Percentiles rank a stretch among this genome's conserved stretches.
Conservation (phyloP, 2,888 invertebrate genomes). For the Melipona beecheii region DNA sequence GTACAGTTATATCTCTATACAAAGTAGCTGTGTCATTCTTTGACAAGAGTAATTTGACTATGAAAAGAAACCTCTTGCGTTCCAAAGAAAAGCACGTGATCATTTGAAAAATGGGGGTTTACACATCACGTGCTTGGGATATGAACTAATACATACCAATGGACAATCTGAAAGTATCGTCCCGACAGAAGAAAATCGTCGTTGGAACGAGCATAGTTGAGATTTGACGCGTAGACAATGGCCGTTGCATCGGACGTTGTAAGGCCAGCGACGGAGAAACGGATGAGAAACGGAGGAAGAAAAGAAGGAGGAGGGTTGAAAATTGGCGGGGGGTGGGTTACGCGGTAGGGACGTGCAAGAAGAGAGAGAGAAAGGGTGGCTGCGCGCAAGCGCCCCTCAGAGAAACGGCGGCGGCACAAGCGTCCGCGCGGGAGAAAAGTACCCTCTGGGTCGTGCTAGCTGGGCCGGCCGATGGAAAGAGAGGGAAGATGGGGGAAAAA, state of each 20-base stretch:
- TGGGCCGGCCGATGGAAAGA: slow-evolving; percentile 43
- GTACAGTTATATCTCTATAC: too few species aligned
- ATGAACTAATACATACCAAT: neutral
- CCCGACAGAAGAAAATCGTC: neutral
- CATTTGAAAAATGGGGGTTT: too few species aligned
- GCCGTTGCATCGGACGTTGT: slow-evolving; percentile 72
- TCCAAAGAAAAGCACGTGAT: too few species aligned
- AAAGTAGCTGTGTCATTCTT: too few species aligned
- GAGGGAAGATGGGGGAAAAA: slow-evolving; percentile 38
- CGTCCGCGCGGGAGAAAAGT: slow-evolving; percentile 68
- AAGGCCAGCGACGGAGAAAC: slow-evolving; percentile 15
- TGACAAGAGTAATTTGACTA: too few species aligned
- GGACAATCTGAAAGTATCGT: neutral
- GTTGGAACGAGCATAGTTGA: slow-evolving; percentile 68
- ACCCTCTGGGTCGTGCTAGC: slow-evolving; percentile 61
- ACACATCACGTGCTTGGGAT: too few species aligned
- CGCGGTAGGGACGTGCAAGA: slow-evolving; percentile 4
- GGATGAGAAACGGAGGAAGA: slow-evolving; percentile 51
- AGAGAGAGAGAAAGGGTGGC: slow-evolving; percentile 26
- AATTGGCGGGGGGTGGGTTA: slow-evolving; percentile 55
- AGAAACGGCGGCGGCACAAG: slow-evolving; percentile 76
- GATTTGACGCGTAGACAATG: slow-evolving; percentile 82
- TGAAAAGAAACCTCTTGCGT: too few species aligned
- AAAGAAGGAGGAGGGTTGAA: slow-evolving; percentile 47
- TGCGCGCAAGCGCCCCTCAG: slow-evolving; percentile 71